These are phyloP conservation scores for Agrochola litura DNA, from an alignment of 2,888 invertebrate species.

Conservation along the genomic window DNA sequence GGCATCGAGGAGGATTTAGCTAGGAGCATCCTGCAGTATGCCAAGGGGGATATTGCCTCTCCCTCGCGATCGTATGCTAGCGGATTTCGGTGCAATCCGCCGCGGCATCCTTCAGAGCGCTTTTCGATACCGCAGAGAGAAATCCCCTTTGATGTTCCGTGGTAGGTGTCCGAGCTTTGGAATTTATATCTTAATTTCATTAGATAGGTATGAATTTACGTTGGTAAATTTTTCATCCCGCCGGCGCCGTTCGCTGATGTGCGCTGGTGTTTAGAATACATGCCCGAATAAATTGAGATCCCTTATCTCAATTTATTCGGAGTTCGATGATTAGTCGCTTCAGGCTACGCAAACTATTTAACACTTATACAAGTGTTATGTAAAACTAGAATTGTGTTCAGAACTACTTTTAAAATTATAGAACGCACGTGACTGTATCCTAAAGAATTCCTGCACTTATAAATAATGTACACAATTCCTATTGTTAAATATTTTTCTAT, in stretches of 20 bases:
- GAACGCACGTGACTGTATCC: neutral
- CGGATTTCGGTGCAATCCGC: too few species aligned
- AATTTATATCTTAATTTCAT: neutral
- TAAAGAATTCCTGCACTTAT: neutral
- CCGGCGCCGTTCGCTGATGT: too few species aligned
- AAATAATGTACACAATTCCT: neutral
- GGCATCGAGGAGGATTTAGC: too few species aligned
- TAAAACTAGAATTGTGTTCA: neutral
- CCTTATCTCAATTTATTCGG: too few species aligned
- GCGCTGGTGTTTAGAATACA: neutral
- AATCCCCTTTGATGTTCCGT: neutral
- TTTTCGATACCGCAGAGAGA: too few species aligned
- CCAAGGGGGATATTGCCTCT: too few species aligned
- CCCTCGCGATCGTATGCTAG: too few species aligned
- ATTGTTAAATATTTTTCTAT: conserved; percentile 2
- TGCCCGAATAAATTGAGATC: too few species aligned
- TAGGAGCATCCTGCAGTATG: too few species aligned
- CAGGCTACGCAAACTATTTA: conserved; percentile 1
- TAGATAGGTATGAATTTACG: neutral
- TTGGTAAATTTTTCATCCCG: neutral
- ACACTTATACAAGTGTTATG: neutral
- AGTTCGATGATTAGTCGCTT: neutral
- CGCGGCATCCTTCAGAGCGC: too few species aligned
- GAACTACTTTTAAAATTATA: neutral
- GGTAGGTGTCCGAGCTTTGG: neutral